Evolutionary conservation across 2,888 invertebrate genomes (phyloP), one percentile per base, ranked within the genome.

Genomic region (Chaitophorus viminalis): DNA sequence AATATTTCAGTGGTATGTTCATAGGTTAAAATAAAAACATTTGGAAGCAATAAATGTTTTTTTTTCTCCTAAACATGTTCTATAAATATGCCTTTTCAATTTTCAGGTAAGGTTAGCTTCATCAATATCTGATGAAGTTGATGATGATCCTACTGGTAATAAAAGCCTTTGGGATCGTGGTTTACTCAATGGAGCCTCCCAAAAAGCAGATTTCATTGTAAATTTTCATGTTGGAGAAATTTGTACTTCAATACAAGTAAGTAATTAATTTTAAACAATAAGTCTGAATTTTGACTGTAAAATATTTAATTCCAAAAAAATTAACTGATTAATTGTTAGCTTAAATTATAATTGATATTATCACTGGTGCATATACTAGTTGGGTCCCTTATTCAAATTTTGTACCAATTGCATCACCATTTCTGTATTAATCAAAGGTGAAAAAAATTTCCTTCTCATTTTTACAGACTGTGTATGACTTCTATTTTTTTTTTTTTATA

Each of bases 141-240:
- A 99, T 91, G 99, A 99, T 92, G 99, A 99, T 92, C 99, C 99
- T 0, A 99, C 99, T 0, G 99, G 99, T 76, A 98, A 98, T 91
- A 98, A 99, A 92, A 97, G 99, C 0, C 93, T 99, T 0, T 99
- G 99, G 99, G 96, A 96, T 91, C 93, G 96, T 91, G 95, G 99
- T 89, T 93, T 98, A 78, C 92, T 99, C 25, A 99, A 98, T 91
- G 99, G 99, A 29, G 99, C 99, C 0, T 98, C 99, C 0, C 99
- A 99, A 91, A 99, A 99, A 92, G 96, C 98, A 0, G 98, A 99
- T 90, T 95, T 97, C 39, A 94, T 97, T 29, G 94, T 96, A 17
- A 97, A 96, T 90, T 99, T 99, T 93, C 98, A 99, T 91, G 94
- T 99, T 11, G 99, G 99, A 0, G 99, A 99, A 92, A 96, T 96